phyloP scores from a whole-genome alignment of 2,113 vertebrate species.

The Todiramphus saurophagus region DNA sequence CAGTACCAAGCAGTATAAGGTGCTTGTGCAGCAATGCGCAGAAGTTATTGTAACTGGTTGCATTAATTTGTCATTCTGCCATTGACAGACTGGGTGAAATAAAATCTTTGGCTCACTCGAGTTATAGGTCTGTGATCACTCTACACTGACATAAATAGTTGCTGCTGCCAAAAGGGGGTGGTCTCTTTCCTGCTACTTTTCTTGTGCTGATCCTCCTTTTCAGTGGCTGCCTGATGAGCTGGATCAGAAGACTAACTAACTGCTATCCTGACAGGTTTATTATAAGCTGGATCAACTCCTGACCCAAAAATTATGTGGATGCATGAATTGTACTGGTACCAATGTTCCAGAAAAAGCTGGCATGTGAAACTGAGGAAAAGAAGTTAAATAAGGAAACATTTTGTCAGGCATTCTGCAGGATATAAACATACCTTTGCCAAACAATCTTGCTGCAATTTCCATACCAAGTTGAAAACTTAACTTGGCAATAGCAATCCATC shows the following conservation, averaged over 20 bases:
- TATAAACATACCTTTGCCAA: background rate
- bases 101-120: background rate
- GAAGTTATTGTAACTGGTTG: background rate
- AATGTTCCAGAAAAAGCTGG: background rate
- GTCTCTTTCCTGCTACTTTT: background rate
- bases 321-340: background rate
- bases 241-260: background rate
- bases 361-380: background rate
- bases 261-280: background rate
- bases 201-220: background rate
- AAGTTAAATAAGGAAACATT: background rate
- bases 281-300: background rate
- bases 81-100: background rate
- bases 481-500: background rate
- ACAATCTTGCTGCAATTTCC: background rate
- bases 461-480: background rate
- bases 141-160: background rate
- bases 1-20: background rate
- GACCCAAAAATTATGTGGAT: background rate
- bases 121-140: background rate
- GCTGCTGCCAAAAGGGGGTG: background rate
- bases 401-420: background rate
- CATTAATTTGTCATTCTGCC: background rate
- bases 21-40: rapidly evolving
- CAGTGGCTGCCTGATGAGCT: background rate